Evolutionary conservation across 2,113 vertebrate genomes (phyloP), one percentile per base, ranked within the genome.

Genomic region (Perognathus longimembris): DNA sequence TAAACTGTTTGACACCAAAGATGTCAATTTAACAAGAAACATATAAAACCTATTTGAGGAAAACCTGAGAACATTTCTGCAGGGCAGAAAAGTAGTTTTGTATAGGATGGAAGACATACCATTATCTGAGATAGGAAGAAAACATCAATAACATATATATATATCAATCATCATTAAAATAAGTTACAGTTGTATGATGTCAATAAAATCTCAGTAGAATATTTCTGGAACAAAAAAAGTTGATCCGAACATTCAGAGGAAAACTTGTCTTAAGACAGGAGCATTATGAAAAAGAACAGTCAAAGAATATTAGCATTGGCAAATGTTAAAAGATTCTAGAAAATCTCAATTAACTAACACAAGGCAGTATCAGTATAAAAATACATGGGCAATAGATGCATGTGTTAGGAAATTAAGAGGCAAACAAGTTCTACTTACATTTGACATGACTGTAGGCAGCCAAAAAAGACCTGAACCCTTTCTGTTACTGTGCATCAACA

Each of bases 171-270:
- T 82, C 28, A 93, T 24, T 88, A 80, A 67, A 4, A 74, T 86
- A 80, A 88, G 76, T 84, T 61, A 84, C 14, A 69, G 78, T 63
- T n/a, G 81, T 78, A 67, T 79, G 22, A 85, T 57, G 22, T 11
- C 40, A 85, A 79, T 66, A 84, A 85, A 91, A 91, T 81, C 5
- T 66, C 38, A 88, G 34, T 4, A 82, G 21, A 86, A n/a, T 87
- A 30, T 89, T 71, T 34, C 66, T 82, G 38, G 21, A 85, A 28
- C 36, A 76, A 96, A 74, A 61, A 6, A 74, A 77, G 38, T 4
- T n/a, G n/a, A 76, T 70, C 89, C 54, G 79, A 94, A 90, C 85
- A 26, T 20, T 88, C 71, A 83, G 17, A 63, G 63, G 36, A 94
- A 91, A 90, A 89, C 30, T 59, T 79, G 64, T 78, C 81, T 30